Evolutionary conservation across 1,140 invertebrate genomes (phyloP).

Genomic region (Archivesica marissinica): DNA sequence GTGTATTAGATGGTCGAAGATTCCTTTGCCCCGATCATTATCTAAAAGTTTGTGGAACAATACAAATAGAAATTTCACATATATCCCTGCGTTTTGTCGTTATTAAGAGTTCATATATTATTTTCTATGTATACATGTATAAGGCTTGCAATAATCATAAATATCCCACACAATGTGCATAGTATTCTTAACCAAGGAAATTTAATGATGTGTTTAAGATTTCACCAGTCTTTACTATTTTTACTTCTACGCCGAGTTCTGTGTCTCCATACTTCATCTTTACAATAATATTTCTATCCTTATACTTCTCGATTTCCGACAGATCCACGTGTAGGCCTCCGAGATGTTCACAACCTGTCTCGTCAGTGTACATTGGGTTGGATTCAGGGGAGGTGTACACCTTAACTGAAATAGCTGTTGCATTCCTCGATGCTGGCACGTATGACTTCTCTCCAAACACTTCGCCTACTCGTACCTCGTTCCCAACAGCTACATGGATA

Average conservation of each 20-base stretch:
- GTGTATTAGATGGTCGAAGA: too few relatives aligned
- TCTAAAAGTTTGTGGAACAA: too few relatives aligned
- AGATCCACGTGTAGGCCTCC: slow-evolving; percentile 59
- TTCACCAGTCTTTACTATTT: slow-evolving; percentile 44
- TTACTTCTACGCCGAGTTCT: slow-evolving; percentile 64
- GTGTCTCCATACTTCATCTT: slow-evolving; percentile 66
- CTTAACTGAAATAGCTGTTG: neutral
- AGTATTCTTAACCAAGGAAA: slow-evolving; percentile 68
- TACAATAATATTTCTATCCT: slow-evolving; percentile 51
- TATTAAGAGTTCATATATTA: too few relatives aligned
- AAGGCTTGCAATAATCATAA: too few relatives aligned
- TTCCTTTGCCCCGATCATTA: too few relatives aligned
- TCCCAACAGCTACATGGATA: slow-evolving; percentile 60
- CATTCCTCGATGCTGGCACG: neutral
- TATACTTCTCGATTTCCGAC: slow-evolving; percentile 24
- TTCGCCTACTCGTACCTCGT: slow-evolving; percentile 45
- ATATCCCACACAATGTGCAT: too few relatives aligned
- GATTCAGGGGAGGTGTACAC: slow-evolving; percentile 22
- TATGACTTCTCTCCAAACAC: slow-evolving; percentile 27
- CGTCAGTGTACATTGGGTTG: slow-evolving; percentile 41
- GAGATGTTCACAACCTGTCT: slow-evolving; percentile 49
- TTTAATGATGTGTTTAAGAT: slow-evolving; percentile 63
- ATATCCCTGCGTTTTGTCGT: too few relatives aligned
- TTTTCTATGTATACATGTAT: too few relatives aligned
- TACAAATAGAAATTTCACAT: too few relatives aligned